A percentile compares a stretch with the other conserved stretches of the same genome.
phyloP scores from a whole-genome alignment of 2,888 invertebrate species.

The Diarsia rubi region DNA sequence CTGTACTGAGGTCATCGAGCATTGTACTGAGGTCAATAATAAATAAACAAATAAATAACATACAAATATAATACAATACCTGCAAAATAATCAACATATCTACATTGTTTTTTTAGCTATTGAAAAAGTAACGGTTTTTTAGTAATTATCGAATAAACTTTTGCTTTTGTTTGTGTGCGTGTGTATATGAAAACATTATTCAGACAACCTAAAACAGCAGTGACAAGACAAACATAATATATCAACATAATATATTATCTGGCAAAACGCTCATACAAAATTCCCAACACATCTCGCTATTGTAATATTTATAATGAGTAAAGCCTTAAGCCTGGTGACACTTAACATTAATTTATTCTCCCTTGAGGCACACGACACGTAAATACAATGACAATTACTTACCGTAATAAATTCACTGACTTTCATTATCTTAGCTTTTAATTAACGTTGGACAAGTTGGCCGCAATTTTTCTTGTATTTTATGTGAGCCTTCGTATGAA shows the following conservation, averaged over 20 bases:
- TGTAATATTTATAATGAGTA: slow-evolving; percentile 9
- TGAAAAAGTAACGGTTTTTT: too few relatives aligned
- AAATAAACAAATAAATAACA: too few relatives aligned
- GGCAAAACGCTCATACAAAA: neutral
- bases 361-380: slow-evolving; percentile 24
- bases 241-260: neutral
- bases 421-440: slow-evolving; percentile 44
- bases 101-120: too few relatives aligned
- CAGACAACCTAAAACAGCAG: neutral
- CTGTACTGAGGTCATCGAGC: too few relatives aligned
- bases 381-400: slow-evolving; percentile 43
- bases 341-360: slow-evolving; percentile 38
- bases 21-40: too few relatives aligned
- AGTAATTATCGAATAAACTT: too few relatives aligned
- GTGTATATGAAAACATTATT: neutral
- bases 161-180: too few relatives aligned
- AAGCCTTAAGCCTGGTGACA: slow-evolving; percentile 11
- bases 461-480: slow-evolving; percentile 34
- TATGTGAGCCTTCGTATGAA: slow-evolving; percentile 20
- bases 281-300: slow-evolving; percentile 4
- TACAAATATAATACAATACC: too few relatives aligned
- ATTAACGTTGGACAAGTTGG: slow-evolving; percentile 34
- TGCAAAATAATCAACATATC: too few relatives aligned
- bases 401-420: slow-evolving; percentile 40
- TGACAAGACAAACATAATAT: neutral